phyloP scores from a whole-genome alignment of 2,888 invertebrate species.

The Fragum fragum region DNA sequence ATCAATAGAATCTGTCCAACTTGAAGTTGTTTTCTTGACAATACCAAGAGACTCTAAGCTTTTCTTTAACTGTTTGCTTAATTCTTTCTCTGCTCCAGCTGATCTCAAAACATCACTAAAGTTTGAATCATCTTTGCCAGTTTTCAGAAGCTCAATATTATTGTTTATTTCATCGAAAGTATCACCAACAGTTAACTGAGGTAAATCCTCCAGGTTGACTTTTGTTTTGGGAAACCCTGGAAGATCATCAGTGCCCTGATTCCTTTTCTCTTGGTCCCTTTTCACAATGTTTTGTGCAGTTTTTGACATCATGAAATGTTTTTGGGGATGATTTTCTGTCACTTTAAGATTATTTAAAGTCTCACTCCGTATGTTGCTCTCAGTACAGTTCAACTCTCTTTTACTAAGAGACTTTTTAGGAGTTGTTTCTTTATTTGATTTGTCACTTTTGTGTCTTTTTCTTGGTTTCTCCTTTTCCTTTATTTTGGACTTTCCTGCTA shows the following conservation, averaged over 20 bases:
- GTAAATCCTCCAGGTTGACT: slow-evolving; percentile 11
- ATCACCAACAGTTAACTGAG: background rate
- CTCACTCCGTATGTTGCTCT: background rate
- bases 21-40: background rate
- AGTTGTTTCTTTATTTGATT: background rate
- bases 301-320: slow-evolving; percentile 40
- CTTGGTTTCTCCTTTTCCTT: slow-evolving; percentile 3
- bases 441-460: slow-evolving; percentile 9
- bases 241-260: slow-evolving; percentile 9
- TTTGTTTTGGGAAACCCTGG: slow-evolving; percentile 32
- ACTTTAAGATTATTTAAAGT: background rate
- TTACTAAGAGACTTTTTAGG: background rate
- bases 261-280: slow-evolving; percentile 14
- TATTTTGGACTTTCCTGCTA: background rate
- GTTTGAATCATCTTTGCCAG: background rate
- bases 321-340: background rate
- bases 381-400: background rate
- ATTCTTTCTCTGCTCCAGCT: background rate
- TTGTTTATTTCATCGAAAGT: background rate
- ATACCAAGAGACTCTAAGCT: background rate
- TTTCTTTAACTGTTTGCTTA: slow-evolving; percentile 7
- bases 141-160: background rate
- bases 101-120: background rate
- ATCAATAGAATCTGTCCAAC: background rate
- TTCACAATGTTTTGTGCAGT: slow-evolving; percentile 45